These are phyloP conservation scores for rabbit (Oryctolagus cuniculus) DNA, from an alignment of 2,113 vertebrate species.

Conservation along the genomic window mOryCun1.1 NC_091434.1:12225501-12226000, in stretches of 20 bases:
- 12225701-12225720: not conserved
- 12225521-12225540: not conserved
- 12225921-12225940: no score
- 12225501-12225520: not conserved
- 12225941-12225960: no score
- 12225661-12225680: not conserved
- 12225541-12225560: not conserved
- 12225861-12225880: not conserved
- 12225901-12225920: no score
- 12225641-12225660: not conserved
- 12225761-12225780: not conserved
- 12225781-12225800: conserved; percentile 19
- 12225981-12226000: no score
- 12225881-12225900: conserved; percentile 27
- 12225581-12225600: not conserved
- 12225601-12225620: not conserved
- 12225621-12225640: not conserved
- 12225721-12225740: not conserved
- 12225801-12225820: conserved; percentile 33
- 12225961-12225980: no score
- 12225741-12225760: not conserved
- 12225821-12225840: conserved; percentile 29
- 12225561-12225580: not conserved
- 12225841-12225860: not conserved
- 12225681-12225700: not conserved